These are phyloP conservation scores for Onychostoma macrolepis DNA, from an alignment of 2,113 vertebrate species.

Conservation along the genomic window DNA sequence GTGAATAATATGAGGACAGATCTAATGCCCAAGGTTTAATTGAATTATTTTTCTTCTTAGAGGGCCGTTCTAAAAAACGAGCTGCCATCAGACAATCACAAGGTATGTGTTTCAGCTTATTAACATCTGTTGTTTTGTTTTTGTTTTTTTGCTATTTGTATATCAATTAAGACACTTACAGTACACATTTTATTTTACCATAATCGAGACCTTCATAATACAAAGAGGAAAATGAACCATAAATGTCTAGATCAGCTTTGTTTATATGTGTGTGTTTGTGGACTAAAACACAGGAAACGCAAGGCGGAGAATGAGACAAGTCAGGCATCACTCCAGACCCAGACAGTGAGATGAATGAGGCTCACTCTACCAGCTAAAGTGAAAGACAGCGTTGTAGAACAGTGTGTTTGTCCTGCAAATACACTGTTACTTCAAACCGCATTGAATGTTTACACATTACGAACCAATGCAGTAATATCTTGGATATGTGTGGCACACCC, in stretches of 20 bases:
- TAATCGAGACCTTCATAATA: background rate
- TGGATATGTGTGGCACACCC: background rate
- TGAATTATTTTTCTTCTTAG: slow-evolving; percentile 29
- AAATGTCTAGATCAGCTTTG: background rate
- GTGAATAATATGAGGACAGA: background rate
- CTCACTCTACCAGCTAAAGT: background rate
- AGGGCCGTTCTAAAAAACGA: slow-evolving; percentile 39
- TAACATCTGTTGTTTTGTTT: background rate
- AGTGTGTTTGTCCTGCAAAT: slow-evolving; percentile 12
- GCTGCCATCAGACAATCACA: slow-evolving; percentile 13
- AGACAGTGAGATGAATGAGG: slow-evolving; percentile 57
- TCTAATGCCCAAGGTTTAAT: background rate
- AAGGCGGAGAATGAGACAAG: slow-evolving; percentile 62
- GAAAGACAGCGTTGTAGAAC: background rate
- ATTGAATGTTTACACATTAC: slow-evolving; percentile 12
- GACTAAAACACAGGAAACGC: slow-evolving; percentile 58
- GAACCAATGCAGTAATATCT: slow-evolving; percentile 4
- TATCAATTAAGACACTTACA: background rate
- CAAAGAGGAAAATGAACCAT: background rate
- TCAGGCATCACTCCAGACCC: slow-evolving; percentile 63
- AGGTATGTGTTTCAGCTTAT: slow-evolving; percentile 39
- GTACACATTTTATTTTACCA: background rate
- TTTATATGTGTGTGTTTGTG: background rate
- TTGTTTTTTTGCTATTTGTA: background rate
- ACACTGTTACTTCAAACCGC: background rate